These are phyloP conservation scores for Exephanes ischioxanthus DNA, from an alignment of 2,888 invertebrate species.

Conservation along the genomic window DNA sequence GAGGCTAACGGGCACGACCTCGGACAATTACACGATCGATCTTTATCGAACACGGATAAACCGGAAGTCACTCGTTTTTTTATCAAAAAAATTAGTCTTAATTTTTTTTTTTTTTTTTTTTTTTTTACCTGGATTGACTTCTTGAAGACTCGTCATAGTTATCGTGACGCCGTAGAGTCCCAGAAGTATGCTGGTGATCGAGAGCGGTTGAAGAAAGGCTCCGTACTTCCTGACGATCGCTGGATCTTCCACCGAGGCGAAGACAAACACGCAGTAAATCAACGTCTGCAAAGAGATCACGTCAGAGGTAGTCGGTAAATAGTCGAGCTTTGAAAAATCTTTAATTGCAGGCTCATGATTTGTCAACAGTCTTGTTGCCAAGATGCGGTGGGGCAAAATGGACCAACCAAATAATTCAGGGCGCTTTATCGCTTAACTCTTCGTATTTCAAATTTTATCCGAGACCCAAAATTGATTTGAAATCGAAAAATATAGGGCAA, in stretches of 20 bases:
- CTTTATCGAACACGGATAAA: background rate
- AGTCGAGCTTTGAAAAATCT: too few species aligned
- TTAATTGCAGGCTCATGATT: too few species aligned
- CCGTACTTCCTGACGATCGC: slow-evolving; percentile 73
- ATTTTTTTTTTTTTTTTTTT: slow-evolving; percentile 2
- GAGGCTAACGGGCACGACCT: background rate
- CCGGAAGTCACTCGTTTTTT: slow-evolving; percentile 19
- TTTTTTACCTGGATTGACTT: slow-evolving; percentile 81
- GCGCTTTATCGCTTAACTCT: too few species aligned
- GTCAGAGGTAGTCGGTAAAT: background rate
- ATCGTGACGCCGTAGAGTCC: slow-evolving; percentile 90
- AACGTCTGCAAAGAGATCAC: slow-evolving; percentile 74
- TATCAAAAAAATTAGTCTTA: background rate
- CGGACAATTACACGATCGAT: slow-evolving; percentile 13
- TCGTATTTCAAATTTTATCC: too few species aligned
- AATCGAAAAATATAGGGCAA: too few species aligned
- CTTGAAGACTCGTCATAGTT: slow-evolving; percentile 87
- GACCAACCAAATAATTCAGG: too few species aligned
- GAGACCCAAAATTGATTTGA: too few species aligned
- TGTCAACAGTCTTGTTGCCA: too few species aligned
- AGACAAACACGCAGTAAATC: slow-evolving; percentile 76
- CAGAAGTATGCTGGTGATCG: slow-evolving; percentile 88
- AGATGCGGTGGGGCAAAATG: too few species aligned
- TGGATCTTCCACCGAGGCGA: slow-evolving; percentile 79
- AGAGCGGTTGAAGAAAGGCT: slow-evolving; percentile 89